Percentiles rank a stretch among this genome's conserved stretches.
These are phyloP conservation scores for Mycetomoellerius zeteki DNA, from an alignment of 1,140 invertebrate genomes.

Conservation along the genomic window DNA sequence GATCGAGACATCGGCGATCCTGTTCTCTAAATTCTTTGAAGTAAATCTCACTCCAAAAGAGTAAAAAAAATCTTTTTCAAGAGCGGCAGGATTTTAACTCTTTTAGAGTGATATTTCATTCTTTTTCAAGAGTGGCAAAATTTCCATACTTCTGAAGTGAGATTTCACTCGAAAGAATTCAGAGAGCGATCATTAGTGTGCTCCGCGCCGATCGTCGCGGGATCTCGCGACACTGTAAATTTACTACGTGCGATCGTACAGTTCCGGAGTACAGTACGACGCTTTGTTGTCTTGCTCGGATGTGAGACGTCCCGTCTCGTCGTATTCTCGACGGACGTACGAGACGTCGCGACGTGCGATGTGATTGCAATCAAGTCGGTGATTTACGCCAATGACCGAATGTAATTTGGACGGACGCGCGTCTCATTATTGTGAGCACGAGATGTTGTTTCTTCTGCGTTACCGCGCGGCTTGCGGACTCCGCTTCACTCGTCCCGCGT, in stretches of 20 bases:
- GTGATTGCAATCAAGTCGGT: not conserved
- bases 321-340: not conserved
- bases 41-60: too few species aligned
- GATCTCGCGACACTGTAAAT: constrained; percentile 3
- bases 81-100: too few species aligned
- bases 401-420: not conserved
- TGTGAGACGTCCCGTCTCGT: not conserved
- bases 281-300: constrained; percentile 21
- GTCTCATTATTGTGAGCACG: constrained; percentile 3
- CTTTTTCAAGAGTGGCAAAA: not conserved
- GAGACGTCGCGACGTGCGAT: not conserved
- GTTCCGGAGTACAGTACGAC: not conserved
- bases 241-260: constrained; percentile 20
- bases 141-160: too few species aligned
- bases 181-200: not conserved
- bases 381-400: not conserved
- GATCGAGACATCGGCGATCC: constrained; percentile 3
- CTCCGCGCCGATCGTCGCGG: constrained; percentile 5
- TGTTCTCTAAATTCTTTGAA: too few species aligned
- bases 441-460: constrained; percentile 1
- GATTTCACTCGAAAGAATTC: too few species aligned
- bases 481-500: constrained; percentile 3
- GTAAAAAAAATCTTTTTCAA: too few species aligned
- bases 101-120: not conserved
- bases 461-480: constrained; percentile 43